Percentiles rank a stretch among this genome's conserved stretches.
phyloP scores from a whole-genome alignment of 2,113 vertebrate species.

The Meleagris gallopavo region DNA sequence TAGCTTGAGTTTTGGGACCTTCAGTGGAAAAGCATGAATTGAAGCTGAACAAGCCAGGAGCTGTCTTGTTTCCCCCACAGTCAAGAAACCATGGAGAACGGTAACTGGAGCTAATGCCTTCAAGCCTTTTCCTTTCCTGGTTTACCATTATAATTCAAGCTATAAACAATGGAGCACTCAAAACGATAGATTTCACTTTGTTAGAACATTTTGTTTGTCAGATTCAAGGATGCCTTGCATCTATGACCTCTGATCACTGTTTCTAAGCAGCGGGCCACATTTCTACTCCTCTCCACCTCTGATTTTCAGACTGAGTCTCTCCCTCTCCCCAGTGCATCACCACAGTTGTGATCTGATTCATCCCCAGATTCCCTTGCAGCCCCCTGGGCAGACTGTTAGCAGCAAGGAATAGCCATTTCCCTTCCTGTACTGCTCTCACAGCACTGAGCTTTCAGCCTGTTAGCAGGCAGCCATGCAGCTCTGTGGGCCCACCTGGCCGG shows the following conservation, averaged over 20 bases:
- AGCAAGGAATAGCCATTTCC: background rate
- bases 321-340: background rate
- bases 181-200: background rate
- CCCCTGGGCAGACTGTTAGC: background rate
- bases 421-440: background rate
- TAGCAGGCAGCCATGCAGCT: background rate
- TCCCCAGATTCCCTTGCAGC: background rate
- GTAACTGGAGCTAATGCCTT: background rate
- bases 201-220: background rate
- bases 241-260: background rate
- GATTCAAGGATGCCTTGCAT: background rate
- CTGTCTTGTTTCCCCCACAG: background rate
- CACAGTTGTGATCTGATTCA: background rate
- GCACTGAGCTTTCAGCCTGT: background rate
- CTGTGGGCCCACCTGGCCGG: accelerated
- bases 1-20: background rate
- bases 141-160: background rate
- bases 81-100: background rate
- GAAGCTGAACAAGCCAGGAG: background rate
- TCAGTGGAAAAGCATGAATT: background rate
- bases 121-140: background rate
- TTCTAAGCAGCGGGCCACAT: background rate
- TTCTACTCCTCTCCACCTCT: background rate
- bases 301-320: background rate
- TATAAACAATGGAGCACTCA: background rate